A percentile compares a stretch with the other conserved stretches of the same genome.
Conservation (phyloP, 2,113 vertebrate species). For the Willisornis vidua region DNA sequence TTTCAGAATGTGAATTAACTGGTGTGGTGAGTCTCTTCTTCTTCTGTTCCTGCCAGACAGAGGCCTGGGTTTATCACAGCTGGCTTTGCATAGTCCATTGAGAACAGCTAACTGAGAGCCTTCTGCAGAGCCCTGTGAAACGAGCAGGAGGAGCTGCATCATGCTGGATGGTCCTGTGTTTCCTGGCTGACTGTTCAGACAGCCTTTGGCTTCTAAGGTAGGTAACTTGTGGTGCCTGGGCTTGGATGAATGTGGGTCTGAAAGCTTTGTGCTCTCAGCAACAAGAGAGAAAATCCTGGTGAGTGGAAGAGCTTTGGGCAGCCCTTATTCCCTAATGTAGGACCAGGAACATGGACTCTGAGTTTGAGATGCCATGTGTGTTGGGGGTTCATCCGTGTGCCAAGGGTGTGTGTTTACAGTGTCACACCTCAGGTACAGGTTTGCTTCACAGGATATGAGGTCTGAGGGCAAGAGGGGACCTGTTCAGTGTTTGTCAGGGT, state of each 20-base stretch:
- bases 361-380: not conserved
- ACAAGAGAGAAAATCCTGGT: not conserved
- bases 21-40: not conserved
- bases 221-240: not conserved
- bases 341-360: fast-evolving
- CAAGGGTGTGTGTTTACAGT: not conserved
- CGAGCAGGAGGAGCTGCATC: not conserved
- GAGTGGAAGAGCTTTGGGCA: not conserved
- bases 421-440: not conserved
- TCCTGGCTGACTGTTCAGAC: not conserved
- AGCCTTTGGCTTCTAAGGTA: not conserved
- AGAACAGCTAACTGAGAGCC: not conserved
- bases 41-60: not conserved
- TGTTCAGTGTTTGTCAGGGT: not conserved
- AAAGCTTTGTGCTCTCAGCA: not conserved
- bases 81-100: not conserved
- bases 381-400: not conserved
- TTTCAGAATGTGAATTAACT: not conserved
- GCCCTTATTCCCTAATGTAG: not conserved
- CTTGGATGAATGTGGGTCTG: not conserved
- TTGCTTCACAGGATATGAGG: not conserved
- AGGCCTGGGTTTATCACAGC: not conserved
- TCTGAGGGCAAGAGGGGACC: not conserved
- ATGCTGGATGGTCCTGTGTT: not conserved
- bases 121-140: not conserved